These are phyloP conservation scores for Eubucco bourcierii DNA, from an alignment of 2,113 vertebrate genomes.

Conservation along the genomic window DNA sequence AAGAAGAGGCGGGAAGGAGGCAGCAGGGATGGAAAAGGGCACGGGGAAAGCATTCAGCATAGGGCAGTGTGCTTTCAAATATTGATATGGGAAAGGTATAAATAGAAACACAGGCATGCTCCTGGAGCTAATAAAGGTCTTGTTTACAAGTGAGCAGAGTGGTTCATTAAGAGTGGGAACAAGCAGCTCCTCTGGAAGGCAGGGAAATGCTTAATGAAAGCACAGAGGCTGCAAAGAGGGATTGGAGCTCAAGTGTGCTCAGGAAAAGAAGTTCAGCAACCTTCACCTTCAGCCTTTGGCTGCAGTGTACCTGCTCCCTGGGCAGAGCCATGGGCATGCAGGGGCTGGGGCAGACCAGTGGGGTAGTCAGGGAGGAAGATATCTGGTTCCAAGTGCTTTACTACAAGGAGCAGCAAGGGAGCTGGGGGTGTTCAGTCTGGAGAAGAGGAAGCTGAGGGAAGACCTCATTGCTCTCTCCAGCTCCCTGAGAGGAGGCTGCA, in stretches of 20 bases:
- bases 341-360: neutral
- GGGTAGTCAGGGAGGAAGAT: neutral
- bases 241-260: neutral
- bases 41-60: neutral
- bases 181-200: constrained; percentile 20
- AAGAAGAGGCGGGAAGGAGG: neutral
- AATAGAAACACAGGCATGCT: constrained; percentile 37
- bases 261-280: neutral
- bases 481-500: no score
- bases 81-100: constrained; percentile 47
- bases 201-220: neutral
- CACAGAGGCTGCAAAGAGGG: neutral
- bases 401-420: neutral
- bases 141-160: constrained; percentile 38
- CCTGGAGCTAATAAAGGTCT: constrained; percentile 41
- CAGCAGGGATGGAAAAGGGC: neutral
- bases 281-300: neutral
- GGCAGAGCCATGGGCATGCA: neutral
- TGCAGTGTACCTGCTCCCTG: rapidly evolving
- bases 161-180: constrained; percentile 22
- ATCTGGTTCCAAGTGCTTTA: neutral
- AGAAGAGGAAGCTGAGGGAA: no score
- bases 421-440: no score
- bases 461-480: no score
- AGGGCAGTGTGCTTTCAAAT: constrained; percentile 41